phyloP scores from a whole-genome alignment of 1,140 invertebrate genomes.

The Papilio glaucus region DNA sequence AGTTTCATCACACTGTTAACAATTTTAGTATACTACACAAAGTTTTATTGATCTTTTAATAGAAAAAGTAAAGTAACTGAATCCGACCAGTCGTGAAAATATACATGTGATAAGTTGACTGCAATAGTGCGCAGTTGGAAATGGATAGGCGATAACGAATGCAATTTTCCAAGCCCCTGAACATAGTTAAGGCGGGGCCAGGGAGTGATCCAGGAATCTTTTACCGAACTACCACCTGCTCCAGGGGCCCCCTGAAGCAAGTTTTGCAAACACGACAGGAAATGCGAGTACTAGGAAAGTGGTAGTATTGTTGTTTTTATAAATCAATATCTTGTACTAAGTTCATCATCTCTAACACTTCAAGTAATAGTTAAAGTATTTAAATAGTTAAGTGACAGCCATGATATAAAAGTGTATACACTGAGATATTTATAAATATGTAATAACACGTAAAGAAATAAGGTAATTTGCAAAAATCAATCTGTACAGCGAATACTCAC shows the following conservation, averaged over 20 bases:
- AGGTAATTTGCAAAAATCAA: too few relatives aligned
- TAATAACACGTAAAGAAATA: too few relatives aligned
- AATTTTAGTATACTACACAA: too few relatives aligned
- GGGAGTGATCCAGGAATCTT: slow-evolving; percentile 52
- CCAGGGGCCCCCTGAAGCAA: slow-evolving; percentile 19
- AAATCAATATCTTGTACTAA: not conserved
- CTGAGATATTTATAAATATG: too few relatives aligned
- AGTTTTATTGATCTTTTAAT: not conserved
- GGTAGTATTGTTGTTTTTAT: not conserved
- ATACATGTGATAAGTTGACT: slow-evolving; percentile 14
- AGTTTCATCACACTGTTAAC: not conserved
- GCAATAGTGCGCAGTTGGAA: slow-evolving; percentile 49
- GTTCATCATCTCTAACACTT: too few relatives aligned
- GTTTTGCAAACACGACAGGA: slow-evolving; percentile 25
- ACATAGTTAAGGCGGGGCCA: slow-evolving; percentile 72
- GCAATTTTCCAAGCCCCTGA: slow-evolving; percentile 79
- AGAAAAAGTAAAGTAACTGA: not conserved
- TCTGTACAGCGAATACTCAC: too few relatives aligned
- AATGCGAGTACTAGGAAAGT: slow-evolving; percentile 10
- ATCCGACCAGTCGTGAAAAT: not conserved
- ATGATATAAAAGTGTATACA: too few relatives aligned
- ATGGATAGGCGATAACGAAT: slow-evolving; percentile 81
- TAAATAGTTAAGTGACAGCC: too few relatives aligned
- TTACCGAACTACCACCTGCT: slow-evolving; percentile 58
- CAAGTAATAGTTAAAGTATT: too few relatives aligned